Conservation (phyloP, 2,888 invertebrate genomes). For the Chymomyza amoena region DNA sequence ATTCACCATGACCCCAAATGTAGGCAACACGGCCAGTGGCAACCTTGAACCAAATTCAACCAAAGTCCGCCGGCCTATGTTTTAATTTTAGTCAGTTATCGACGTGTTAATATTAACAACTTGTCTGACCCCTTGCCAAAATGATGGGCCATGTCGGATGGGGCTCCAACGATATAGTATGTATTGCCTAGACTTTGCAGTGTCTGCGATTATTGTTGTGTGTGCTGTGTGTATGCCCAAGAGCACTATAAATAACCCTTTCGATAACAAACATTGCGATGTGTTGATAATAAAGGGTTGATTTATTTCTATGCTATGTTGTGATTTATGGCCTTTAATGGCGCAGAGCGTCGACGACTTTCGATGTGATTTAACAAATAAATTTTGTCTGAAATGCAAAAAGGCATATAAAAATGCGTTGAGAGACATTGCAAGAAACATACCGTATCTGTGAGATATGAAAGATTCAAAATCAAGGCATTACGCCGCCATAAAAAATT, state of each 20-base stretch:
- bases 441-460: constrained; percentile 5
- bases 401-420: background rate
- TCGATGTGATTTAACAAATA: constrained; percentile 38
- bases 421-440: background rate
- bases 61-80: background rate
- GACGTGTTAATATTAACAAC: constrained; percentile 50
- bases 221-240: constrained; percentile 33
- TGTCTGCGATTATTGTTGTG: background rate
- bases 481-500: background rate
- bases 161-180: background rate
- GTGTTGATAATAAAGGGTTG: constrained; percentile 73
- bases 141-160: constrained; percentile 1
- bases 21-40: background rate
- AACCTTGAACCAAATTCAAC: background rate
- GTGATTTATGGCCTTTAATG: constrained; percentile 71
- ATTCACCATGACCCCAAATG: background rate
- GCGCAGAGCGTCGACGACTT: constrained; percentile 28
- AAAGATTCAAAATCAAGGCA: background rate
- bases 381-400: constrained; percentile 24
- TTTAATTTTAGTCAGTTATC: background rate
- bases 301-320: constrained; percentile 70
- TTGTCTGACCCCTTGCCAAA: constrained; percentile 29
- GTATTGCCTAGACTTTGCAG: background rate
- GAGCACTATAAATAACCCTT: constrained; percentile 71
- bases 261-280: constrained; percentile 73